Conservation (phyloP, 2,888 invertebrate species). For the Nemurella pictetii region DNA sequence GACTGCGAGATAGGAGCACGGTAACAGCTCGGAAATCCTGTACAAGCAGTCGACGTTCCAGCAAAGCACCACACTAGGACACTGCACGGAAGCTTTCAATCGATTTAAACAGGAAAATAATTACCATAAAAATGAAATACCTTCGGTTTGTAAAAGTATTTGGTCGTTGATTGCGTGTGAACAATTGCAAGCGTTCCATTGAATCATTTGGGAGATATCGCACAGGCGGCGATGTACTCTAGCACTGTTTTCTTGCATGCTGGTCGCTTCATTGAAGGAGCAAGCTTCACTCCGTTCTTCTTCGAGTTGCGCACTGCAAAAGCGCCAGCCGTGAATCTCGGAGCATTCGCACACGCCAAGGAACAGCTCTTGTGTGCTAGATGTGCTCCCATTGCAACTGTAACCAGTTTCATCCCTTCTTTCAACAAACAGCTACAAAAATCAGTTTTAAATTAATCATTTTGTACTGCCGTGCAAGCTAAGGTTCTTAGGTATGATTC, state of each 20-base stretch:
- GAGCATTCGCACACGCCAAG: constrained; percentile 53
- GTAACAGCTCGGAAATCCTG: constrained; percentile 55
- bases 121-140: constrained; percentile 43
- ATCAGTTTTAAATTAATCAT: constrained; percentile 6
- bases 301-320: constrained; percentile 51
- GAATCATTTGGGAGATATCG: constrained; percentile 51
- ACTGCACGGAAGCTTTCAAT: constrained; percentile 3
- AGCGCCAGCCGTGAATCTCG: constrained; percentile 51
- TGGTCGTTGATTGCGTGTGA: constrained; percentile 47
- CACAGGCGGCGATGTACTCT: constrained; percentile 55
- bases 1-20: constrained; percentile 50
- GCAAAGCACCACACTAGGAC: background rate
- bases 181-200: constrained; percentile 49
- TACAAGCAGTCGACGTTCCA: too few species aligned
- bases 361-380: constrained; percentile 49
- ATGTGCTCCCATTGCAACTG: background rate
- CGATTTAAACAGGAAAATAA: background rate
- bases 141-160: constrained; percentile 50
- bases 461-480: too few species aligned
- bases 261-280: constrained; percentile 49
- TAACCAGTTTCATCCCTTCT: background rate
- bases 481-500: background rate
- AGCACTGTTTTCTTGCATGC: constrained; percentile 45
- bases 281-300: constrained; percentile 48
- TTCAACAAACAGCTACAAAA: constrained; percentile 26